These are phyloP conservation scores for Cotesia typhae DNA, from an alignment of 1,140 invertebrate species.

Conservation along the genomic window DNA sequence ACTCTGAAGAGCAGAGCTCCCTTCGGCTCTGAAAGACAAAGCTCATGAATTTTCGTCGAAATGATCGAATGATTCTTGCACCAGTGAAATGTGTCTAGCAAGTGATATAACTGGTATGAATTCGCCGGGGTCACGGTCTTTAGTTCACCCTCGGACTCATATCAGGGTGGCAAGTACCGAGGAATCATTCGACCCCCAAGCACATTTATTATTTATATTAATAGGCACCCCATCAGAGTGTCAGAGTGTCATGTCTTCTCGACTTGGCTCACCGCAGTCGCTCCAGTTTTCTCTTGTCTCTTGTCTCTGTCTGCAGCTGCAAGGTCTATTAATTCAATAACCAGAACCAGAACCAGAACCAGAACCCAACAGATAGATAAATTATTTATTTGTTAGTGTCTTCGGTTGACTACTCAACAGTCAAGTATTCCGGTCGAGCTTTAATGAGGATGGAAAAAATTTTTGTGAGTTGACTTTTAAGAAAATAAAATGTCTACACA, in stretches of 20 bases:
- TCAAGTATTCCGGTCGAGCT: slow-evolving; percentile 46
- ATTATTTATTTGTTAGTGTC: no score
- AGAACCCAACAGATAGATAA: slow-evolving; percentile 4
- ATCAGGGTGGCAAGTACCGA: neutral
- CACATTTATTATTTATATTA: slow-evolving; percentile 60
- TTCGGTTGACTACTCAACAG: neutral
- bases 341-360: slow-evolving; percentile 12
- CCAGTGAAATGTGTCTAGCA: slow-evolving; percentile 23
- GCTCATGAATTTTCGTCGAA: slow-evolving; percentile 61
- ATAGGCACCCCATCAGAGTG: slow-evolving; percentile 35
- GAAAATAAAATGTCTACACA: no score
- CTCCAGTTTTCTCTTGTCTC: neutral
- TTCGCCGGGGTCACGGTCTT: slow-evolving; percentile 36
- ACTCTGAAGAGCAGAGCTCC: no score
- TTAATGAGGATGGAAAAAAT: no score
- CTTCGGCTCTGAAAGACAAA: no score
- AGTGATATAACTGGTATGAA: slow-evolving; percentile 25
- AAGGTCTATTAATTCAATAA: no score
- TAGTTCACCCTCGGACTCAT: slow-evolving; percentile 35
- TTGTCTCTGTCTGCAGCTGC: no score
- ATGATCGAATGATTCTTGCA: slow-evolving; percentile 55
- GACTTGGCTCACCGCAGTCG: slow-evolving; percentile 5
- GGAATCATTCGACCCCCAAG: slow-evolving; percentile 41
- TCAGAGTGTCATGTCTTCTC: neutral
- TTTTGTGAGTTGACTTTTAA: no score